Base-by-base conservation (phyloP, 1,140 invertebrate species). In the Planococcus citri region DNA sequence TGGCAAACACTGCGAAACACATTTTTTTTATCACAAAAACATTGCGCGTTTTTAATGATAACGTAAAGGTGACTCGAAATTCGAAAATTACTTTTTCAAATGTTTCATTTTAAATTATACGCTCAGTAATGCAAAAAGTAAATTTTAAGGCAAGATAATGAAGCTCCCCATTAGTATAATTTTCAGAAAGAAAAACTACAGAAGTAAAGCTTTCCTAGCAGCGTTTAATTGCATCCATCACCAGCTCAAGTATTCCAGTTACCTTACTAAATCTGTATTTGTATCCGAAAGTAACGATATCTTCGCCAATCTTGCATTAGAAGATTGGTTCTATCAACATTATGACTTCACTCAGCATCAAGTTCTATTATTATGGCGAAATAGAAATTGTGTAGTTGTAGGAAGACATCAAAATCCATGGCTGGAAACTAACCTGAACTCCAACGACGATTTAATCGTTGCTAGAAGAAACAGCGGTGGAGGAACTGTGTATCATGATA, bases 371-470 rank as follows among this genome's bases (percentile, higher is more conserved):
- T 78, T 97, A 51, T 98, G 94, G 92, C 82, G 86, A 68, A 99
- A 97, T 80, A 82, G 88, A 73, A 94, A 95, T 0, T 90, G 91
- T 77, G 90, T 99, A 67, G 95, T 98, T 0, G 89, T 98, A 76
- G 97, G 97, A 1, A 83, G 92, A 41, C 92, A 98, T 80, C 96
- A 98, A 78, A 99, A 99, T 80, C 93, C 95, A 1, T 98, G 95
- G 89, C 77, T 88, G 21, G 96, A 99, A 79, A 87, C 89, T 1
- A 91, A 97, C 77, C 72, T 79, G 69, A 79, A 84, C 1, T 81
- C 80, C 33, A 73, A 88, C 22, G 76, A 82, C 61, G 82, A 85
- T 33, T 85, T 95, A 60, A 78, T 83, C 1, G 74, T 97, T 20
- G 95, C 88, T 0, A 82, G 96, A 68, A 82, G 95, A 21, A 92